Conservation (phyloP, 2,797 vertebrate species). For the Columba guinea region DNA sequence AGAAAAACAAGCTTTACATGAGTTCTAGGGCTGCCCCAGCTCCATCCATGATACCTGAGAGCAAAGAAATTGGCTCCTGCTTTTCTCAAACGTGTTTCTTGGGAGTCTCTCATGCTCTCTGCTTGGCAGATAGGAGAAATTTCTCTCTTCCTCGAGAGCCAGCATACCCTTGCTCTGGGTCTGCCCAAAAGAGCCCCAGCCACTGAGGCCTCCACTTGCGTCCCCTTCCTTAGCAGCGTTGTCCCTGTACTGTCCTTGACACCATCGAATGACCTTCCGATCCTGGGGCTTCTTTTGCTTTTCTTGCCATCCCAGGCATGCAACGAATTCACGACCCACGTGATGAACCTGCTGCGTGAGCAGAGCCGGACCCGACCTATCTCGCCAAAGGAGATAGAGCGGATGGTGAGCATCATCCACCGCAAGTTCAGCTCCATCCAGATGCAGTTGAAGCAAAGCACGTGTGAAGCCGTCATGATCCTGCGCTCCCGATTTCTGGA, state of each 20-base stretch:
- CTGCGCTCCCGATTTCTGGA: slow-evolving; percentile 96
- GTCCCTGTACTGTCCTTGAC: background rate
- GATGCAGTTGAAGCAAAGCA: slow-evolving; percentile 98
- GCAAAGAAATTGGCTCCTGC: background rate
- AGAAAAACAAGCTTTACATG: background rate
- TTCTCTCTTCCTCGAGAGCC: background rate
- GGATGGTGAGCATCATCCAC: slow-evolving; percentile 98
- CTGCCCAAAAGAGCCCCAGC: background rate
- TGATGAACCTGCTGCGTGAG: slow-evolving; percentile 97
- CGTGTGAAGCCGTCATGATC: slow-evolving; percentile 98
- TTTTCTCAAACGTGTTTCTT: background rate
- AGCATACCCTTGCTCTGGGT: background rate
- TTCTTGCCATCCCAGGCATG: slow-evolving; percentile 83
- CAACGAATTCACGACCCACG: slow-evolving; percentile 97
- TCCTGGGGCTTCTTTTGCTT: slow-evolving; percentile 60
- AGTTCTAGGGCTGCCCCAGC: background rate
- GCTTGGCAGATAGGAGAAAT: background rate
- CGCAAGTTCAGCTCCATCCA: slow-evolving; percentile 99
- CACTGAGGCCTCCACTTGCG: rapidly evolving
- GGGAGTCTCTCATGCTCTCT: background rate
- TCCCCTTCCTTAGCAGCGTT: background rate
- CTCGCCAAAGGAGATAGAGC: slow-evolving; percentile 97
- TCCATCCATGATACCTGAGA: background rate
- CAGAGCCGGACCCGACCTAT: slow-evolving; percentile 95
- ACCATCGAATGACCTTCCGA: background rate